Evolutionary conservation across 23 tunicate species (phyloP), one percentile per base, ranked within the genome.

Genomic region (Trididemnum clinides): DNA sequence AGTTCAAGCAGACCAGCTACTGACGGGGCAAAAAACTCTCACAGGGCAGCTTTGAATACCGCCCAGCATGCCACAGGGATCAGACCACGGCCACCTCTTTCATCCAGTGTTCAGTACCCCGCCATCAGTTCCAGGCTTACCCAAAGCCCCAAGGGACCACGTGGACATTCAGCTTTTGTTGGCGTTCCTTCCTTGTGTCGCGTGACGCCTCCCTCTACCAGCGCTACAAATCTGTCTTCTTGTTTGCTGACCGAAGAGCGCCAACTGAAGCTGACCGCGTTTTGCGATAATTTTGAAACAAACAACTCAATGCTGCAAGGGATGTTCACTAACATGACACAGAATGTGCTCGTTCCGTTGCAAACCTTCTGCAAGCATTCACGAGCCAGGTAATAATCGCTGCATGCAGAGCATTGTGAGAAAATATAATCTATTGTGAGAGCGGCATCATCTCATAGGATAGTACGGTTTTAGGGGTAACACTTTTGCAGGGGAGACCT

Each of bases 341-440:
- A 92, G 58, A 57, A 72, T 31, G 88, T 88, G 34, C 50, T 92
- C 38, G 90, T 92, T 0, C 92, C 92, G 3, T 71, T 92, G 20
- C 87, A 92, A 32, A 81, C 86, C n/a, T 92, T 92, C 76, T 92
- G 97, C 83, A 92, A 92, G 69, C 91, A 64, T 15, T n/a, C n/a
- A n/a, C n/a, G n/a, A n/a, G n/a, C n/a, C n/a, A n/a, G n/a, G n/a
- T n/a, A n/a, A n/a, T n/a, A n/a, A n/a, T n/a, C n/a, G n/a, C n/a
- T n/a, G n/a, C n/a, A n/a, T n/a, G n/a, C n/a, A n/a, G n/a, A n/a
- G n/a, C n/a, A n/a, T n/a, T n/a, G n/a, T n/a, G n/a, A n/a, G n/a
- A n/a, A n/a, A n/a, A n/a, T n/a, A n/a, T n/a, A n/a, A n/a, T n/a
- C n/a, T n/a, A n/a, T n/a, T n/a, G n/a, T n/a, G n/a, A n/a, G n/a